Base-by-base conservation (phyloP, 2,888 invertebrate genomes). In the Nycteola revayana region DNA sequence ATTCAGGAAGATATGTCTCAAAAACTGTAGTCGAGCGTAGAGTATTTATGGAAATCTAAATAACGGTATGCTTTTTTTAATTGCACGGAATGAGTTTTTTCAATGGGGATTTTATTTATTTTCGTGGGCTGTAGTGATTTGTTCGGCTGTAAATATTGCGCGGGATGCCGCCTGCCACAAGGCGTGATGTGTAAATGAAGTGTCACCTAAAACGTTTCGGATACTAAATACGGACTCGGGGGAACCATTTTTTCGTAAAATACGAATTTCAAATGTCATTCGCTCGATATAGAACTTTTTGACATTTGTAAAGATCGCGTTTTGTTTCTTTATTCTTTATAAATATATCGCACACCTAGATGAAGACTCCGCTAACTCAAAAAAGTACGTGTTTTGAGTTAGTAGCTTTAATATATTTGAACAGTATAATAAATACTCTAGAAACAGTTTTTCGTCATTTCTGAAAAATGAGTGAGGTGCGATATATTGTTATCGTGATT, bases 11-110 rank as follows among this genome's bases (percentile, higher is more conserved):
- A 79, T 78, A 80, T 86, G 80, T 83, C 69, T 84, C 81, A 80
- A 77, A 77, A 75, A 72, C 70, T 60, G 63, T 63, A 72, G 73
- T 58, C 66, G 62, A 62, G 55, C 68, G 71, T 48, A 57, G 71
- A 72, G 79, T 88, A 88, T 88, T 87, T 87, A 88, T 87, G 87
- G 87, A 86, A 85, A 86, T 80, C 77, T 75, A 87, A 87, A 87
- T 83, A 86, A 81, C 77, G 60, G 54, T 54, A 59, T 42, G 53
- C 68, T 77, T 85, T 84, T n/a, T 88, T 85, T 84, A 82, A 86
- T 85, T 82, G 81, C 62, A 68, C 70, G 66, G 74, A 77, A 79
- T 80, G 75, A 67, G 70, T 68, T 79, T 75, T 84, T 86, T 84
- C 76, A 74, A 66, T 70, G 48, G 44, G 66, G 66, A 69, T 72